A percentile compares a stretch with the other conserved stretches of the same genome.
Conservation (phyloP, 1,140 invertebrate species). For the Acromyrmex echinatior region DNA sequence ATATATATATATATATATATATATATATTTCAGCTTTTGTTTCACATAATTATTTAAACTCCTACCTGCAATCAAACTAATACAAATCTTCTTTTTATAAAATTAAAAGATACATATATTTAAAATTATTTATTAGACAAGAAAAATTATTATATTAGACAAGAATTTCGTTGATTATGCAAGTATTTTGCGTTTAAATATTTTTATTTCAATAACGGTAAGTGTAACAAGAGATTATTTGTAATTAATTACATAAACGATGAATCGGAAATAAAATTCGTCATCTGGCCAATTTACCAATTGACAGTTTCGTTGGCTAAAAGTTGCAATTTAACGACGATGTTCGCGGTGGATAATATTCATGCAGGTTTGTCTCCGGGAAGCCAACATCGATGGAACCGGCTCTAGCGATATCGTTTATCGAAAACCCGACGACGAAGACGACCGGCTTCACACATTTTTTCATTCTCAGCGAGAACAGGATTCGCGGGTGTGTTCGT, state of each 20-base stretch:
- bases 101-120: background rate
- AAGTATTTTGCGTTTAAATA: background rate
- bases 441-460: constrained; percentile 7
- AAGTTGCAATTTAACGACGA: background rate
- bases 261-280: background rate
- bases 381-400: constrained; percentile 11
- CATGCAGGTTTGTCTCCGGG: constrained; percentile 1
- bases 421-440: constrained; percentile 4
- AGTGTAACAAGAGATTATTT: background rate
- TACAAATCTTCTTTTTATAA: too few relatives aligned
- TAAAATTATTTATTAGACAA: background rate
- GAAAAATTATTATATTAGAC: background rate
- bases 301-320: background rate
- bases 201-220: background rate
- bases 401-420: constrained; percentile 20
- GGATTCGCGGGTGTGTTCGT: constrained; percentile 5
- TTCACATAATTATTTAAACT: background rate
- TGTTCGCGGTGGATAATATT: constrained; percentile 10
- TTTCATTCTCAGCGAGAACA: constrained; percentile 1
- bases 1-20: too few relatives aligned
- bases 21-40: background rate
- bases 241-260: background rate
- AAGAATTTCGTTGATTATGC: background rate
- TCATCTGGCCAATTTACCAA: background rate
- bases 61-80: background rate